Base-by-base conservation (phyloP, 30 jellyfish, hydroid and myxozoan species). In the Turritopsis dohrnii region DNA sequence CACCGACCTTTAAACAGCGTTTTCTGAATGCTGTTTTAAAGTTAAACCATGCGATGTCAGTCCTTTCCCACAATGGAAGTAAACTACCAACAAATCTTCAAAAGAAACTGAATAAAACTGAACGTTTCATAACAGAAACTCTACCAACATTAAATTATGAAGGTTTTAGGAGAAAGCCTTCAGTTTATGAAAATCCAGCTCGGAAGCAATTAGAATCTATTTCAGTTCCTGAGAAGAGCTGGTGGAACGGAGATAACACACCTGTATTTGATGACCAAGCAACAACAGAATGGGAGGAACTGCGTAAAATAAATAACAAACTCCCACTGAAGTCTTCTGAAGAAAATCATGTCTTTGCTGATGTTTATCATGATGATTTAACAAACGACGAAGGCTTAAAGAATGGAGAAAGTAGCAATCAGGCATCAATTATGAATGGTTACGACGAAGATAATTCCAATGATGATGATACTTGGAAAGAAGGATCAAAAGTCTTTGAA, bases 11-110 rank as follows among this genome's bases (percentile, higher is more conserved):
- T 21, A 69, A 69, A 69, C 77, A 69, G 19, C 28, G 30, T 23
- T 69, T 69, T 1, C 22, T 69, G 30, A 69, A 69, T 17, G 77
- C 77, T n/a, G 30, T 69, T 69, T 69, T n/a, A n/a, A 69, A 69
- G 30, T 69, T 69, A 27, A n/a, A 69, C 30, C 28, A 69, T 69
- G 77, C 77, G 19, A 69, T 27, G 28, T 23, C 77, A 0, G 30
- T 9, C 0, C 77, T 69, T 8, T 7, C 77, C 0, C 77, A 69
- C 30, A 23, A 27, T 27, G 77, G 77, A n/a, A 69, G 30, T 23
- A 69, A 69, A 69, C 30, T 69, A 7, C 22, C 77, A 69, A 27
- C 28, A 69, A 23, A 21, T 69, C 30, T 69, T n/a, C 16, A 7
- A 0, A 69, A 17, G 17, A 69, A 69, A 69, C 19, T 23, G 77